These are phyloP conservation scores for Diphyllodes magnificus DNA, from an alignment of 2,113 vertebrate genomes.

Conservation along the genomic window DNA sequence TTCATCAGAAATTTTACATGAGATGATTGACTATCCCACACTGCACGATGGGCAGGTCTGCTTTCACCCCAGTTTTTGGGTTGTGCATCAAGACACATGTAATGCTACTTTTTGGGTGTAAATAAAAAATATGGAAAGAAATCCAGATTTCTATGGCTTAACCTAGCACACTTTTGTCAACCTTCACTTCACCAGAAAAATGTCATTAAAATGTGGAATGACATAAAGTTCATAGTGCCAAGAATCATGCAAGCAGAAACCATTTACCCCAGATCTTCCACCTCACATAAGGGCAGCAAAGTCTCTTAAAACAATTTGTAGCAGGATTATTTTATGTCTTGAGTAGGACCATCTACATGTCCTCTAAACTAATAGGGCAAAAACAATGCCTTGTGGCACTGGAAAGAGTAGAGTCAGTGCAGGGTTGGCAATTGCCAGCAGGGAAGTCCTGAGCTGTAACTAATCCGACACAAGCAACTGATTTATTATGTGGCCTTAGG, in stretches of 20 bases:
- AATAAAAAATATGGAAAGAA: background rate
- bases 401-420: accelerated
- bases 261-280: background rate
- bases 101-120: background rate
- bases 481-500: background rate
- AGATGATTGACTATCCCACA: background rate
- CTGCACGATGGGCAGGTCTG: background rate
- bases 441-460: background rate
- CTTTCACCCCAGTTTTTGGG: background rate
- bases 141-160: background rate
- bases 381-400: background rate
- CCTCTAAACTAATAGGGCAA: background rate
- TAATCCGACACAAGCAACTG: background rate
- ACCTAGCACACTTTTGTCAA: background rate
- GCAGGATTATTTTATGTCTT: background rate
- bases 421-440: background rate
- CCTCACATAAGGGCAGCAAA: background rate
- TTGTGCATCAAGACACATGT: background rate
- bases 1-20: background rate
- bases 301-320: background rate
- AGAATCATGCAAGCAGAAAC: background rate
- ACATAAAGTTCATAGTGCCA: background rate
- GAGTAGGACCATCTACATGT: background rate
- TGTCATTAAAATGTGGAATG: background rate
- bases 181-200: background rate